Evolutionary conservation across 2,113 vertebrate species (phyloP).

Genomic region (Grallaria varia): DNA sequence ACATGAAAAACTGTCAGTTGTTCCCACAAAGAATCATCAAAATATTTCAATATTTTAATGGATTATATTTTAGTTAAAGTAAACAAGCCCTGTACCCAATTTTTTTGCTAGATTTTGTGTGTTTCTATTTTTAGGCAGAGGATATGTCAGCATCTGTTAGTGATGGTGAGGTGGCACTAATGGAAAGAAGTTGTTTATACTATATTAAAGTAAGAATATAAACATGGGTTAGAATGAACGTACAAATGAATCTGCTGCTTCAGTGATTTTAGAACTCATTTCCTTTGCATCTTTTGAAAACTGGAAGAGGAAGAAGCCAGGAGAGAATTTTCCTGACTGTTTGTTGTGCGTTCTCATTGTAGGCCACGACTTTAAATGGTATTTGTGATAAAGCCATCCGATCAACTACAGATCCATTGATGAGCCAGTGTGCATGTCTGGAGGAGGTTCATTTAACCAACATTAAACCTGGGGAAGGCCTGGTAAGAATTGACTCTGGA

Average conservation of each 20-base stretch:
- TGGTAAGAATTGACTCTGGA: conserved; percentile 78
- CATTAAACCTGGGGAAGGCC: conserved; percentile 87
- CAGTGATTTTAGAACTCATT: not conserved
- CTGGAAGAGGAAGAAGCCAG: not conserved
- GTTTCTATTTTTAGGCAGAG: not conserved
- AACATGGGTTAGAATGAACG: not conserved
- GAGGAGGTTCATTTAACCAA: conserved; percentile 88
- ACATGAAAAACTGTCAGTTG: not conserved
- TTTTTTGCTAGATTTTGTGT: not conserved
- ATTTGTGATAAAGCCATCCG: conserved; percentile 89
- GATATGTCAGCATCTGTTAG: not conserved
- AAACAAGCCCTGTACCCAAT: not conserved
- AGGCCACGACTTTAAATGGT: conserved; percentile 89
- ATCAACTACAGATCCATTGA: conserved; percentile 80
- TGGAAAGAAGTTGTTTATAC: not conserved
- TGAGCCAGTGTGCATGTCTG: conserved; percentile 82
- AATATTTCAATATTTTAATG: not conserved
- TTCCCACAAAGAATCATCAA: not conserved
- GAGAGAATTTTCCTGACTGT: not conserved
- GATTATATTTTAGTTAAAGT: not conserved
- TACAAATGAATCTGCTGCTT: not conserved
- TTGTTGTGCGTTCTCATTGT: not conserved
- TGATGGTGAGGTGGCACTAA: not conserved
- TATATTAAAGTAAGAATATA: not conserved
- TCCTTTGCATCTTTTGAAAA: not conserved